These are phyloP conservation scores for Anthopleura sola DNA, from an alignment of 64 coral and sea anemone species.

Conservation along the genomic window DNA sequence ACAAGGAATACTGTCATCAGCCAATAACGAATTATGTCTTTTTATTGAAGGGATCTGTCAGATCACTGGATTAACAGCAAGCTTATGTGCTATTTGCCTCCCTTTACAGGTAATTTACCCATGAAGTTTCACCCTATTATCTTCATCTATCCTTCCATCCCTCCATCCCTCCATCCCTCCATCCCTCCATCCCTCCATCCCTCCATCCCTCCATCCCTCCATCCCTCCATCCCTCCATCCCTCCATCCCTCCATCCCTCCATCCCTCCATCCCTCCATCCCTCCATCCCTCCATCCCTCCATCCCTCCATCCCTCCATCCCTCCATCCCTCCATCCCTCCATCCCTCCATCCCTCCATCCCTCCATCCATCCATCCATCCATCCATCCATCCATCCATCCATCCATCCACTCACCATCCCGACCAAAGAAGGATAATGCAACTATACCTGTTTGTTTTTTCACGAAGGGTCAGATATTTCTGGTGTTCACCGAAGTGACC, in stretches of 20 bases:
- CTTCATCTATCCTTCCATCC: background rate
- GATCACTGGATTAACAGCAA: constrained; percentile 89
- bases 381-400: background rate
- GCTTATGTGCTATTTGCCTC: constrained; percentile 86
- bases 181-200: background rate
- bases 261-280: background rate
- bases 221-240: background rate
- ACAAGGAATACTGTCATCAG: no score
- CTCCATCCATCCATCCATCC: background rate
- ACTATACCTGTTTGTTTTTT: background rate
- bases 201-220: no score
- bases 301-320: no score
- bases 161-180: background rate
- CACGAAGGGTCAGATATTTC: constrained; percentile 69
- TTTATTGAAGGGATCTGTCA: constrained; percentile 59
- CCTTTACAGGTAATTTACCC: constrained; percentile 59
- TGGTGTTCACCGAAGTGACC: constrained; percentile 64
- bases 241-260: background rate
- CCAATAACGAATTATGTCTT: no score
- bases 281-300: no score
- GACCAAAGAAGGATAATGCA: no score
- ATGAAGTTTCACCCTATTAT: background rate
- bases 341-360: background rate
- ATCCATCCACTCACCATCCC: background rate
- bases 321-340: no score